phyloP scores from a whole-genome alignment of 2,888 invertebrate genomes.

The Dolomedes plantarius region DNA sequence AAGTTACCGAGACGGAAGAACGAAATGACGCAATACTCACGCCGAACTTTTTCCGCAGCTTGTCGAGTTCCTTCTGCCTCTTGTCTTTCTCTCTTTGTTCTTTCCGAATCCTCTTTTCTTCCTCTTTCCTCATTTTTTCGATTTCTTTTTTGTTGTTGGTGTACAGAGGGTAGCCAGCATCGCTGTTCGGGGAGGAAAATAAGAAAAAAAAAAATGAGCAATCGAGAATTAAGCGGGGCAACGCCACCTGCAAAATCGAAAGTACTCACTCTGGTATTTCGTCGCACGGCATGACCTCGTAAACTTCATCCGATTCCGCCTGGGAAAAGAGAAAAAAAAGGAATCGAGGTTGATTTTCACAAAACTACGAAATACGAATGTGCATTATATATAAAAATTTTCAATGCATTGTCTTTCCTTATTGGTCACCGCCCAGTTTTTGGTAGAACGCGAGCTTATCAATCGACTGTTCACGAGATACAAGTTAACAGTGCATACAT shows the following conservation, averaged over 20 bases:
- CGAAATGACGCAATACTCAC: no score
- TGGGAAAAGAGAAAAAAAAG: slow-evolving; percentile 23
- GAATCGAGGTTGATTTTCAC: no score
- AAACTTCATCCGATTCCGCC: slow-evolving; percentile 52
- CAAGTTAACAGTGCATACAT: no score
- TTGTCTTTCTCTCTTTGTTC: slow-evolving; percentile 70
- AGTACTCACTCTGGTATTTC: slow-evolving; percentile 46
- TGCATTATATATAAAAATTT: no score
- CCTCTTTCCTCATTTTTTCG: slow-evolving; percentile 51
- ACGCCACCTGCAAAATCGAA: no score
- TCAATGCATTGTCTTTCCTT: no score
- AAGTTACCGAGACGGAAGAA: no score
- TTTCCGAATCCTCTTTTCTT: slow-evolving; percentile 65
- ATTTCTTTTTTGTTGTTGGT: slow-evolving; percentile 69
- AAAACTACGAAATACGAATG: no score
- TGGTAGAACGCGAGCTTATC: no score
- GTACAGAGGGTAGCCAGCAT: slow-evolving; percentile 44
- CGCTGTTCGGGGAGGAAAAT: slow-evolving; percentile 19
- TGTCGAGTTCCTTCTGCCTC: slow-evolving; percentile 63
- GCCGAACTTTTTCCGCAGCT: slow-evolving; percentile 65
- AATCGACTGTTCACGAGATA: no score
- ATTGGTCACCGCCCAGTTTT: no score
- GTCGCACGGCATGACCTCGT: slow-evolving; percentile 69
- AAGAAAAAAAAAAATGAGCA: no score
- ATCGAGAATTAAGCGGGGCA: background rate